phyloP scores from a whole-genome alignment of 2,888 invertebrate genomes.

The Callinectes sapidus region DNA sequence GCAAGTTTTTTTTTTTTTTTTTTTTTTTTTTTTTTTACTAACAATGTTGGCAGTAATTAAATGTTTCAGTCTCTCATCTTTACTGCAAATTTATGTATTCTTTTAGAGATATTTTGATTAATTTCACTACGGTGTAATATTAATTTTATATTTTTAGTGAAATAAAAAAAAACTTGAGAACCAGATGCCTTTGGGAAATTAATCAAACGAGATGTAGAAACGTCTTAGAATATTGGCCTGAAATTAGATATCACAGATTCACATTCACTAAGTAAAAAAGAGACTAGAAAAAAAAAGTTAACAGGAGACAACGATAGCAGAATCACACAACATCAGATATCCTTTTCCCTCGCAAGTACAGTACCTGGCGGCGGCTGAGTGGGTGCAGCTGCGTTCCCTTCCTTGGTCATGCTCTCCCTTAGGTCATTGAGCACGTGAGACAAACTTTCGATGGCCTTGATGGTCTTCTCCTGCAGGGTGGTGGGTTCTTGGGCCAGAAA shows the following conservation, averaged over 20 bases:
- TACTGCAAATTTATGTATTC: background rate
- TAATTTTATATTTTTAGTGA: too few relatives aligned
- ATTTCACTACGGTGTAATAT: too few relatives aligned
- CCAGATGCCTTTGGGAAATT: too few relatives aligned
- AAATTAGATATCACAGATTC: background rate
- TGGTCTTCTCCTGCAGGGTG: slow-evolving; percentile 44
- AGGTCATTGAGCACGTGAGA: slow-evolving; percentile 16
- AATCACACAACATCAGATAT: background rate
- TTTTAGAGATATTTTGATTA: too few relatives aligned
- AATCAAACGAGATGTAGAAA: too few relatives aligned
- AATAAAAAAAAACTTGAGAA: too few relatives aligned
- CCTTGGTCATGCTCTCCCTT: background rate
- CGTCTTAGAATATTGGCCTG: too few relatives aligned
- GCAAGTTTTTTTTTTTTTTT: too few relatives aligned
- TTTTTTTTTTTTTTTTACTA: too few relatives aligned
- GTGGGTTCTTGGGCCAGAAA: background rate
- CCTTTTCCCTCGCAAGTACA: background rate
- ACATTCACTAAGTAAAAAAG: background rate
- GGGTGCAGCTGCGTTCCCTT: background rate
- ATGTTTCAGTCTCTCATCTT: background rate
- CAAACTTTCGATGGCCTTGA: slow-evolving; percentile 29
- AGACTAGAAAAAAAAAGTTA: background rate
- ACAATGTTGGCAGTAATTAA: too few relatives aligned
- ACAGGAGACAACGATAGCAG: background rate
- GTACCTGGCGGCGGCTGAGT: background rate